Percentiles rank a stretch among this genome's conserved stretches.
These are phyloP conservation scores for Adrianichthys oophorus DNA, from an alignment of 2,797 vertebrate species.

Conservation along the genomic window DNA sequence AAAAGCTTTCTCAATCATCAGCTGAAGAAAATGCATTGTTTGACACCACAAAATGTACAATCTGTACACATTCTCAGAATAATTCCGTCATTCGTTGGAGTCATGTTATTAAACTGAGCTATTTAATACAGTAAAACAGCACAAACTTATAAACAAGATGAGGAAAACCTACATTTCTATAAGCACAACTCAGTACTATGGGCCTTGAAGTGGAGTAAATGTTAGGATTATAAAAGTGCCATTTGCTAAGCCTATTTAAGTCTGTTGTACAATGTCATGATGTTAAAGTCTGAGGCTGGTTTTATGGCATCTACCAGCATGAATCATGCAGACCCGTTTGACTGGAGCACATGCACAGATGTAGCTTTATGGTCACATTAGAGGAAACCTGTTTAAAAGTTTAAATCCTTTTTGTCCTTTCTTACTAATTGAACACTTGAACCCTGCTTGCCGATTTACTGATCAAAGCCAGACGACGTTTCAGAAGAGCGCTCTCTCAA, in stretches of 20 bases:
- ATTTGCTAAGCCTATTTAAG: constrained; percentile 36
- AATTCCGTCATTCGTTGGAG: too few relatives aligned
- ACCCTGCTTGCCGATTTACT: background rate
- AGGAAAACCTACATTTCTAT: background rate
- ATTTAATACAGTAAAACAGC: too few relatives aligned
- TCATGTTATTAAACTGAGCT: too few relatives aligned
- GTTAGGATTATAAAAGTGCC: constrained; percentile 21
- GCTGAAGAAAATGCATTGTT: too few relatives aligned
- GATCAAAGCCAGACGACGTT: constrained; percentile 37
- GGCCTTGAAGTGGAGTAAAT: constrained; percentile 14
- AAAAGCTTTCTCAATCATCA: too few relatives aligned
- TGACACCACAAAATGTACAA: too few relatives aligned
- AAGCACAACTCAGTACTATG: constrained; percentile 13
- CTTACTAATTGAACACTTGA: constrained; percentile 23
- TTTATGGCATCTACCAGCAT: constrained; percentile 14
- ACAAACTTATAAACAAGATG: background rate
- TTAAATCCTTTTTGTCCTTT: constrained; percentile 16
- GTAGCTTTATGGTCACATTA: constrained; percentile 17
- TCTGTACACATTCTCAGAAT: too few relatives aligned
- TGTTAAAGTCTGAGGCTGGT: constrained; percentile 26
- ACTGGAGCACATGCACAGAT: constrained; percentile 5
- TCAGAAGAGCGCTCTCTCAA: background rate
- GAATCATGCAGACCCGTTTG: constrained; percentile 4
- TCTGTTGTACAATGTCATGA: constrained; percentile 25
- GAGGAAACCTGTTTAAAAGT: constrained; percentile 30